Conservation (phyloP, 2,797 vertebrate species). For the Galago senegalensis region DNA sequence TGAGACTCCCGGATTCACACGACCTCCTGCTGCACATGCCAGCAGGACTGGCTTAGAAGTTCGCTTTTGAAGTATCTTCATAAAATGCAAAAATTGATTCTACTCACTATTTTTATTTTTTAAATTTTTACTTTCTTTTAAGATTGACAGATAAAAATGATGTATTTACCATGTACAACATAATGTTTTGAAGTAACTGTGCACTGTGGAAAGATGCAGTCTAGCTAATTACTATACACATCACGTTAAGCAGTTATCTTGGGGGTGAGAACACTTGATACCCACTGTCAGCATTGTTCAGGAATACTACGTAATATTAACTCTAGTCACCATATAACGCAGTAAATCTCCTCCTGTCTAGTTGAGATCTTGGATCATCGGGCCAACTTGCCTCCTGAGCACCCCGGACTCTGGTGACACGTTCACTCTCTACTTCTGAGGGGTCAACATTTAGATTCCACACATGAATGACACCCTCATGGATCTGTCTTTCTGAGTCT, state of each 20-base stretch:
- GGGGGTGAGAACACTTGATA: neutral
- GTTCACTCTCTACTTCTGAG: neutral
- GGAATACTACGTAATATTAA: neutral
- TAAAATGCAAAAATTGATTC: constrained; percentile 42
- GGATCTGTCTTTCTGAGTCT: neutral
- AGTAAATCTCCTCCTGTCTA: neutral
- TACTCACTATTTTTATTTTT: neutral
- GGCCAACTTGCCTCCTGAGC: too few relatives aligned
- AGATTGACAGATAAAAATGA: neutral
- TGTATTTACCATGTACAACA: neutral
- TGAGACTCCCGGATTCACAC: too few relatives aligned
- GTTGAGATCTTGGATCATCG: neutral
- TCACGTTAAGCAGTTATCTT: neutral
- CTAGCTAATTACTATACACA: neutral
- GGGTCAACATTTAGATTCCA: neutral
- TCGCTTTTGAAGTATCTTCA: constrained; percentile 7
- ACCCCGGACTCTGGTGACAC: neutral
- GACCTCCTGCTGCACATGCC: neutral
- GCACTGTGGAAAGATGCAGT: neutral
- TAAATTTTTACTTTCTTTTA: neutral
- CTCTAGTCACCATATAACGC: neutral
- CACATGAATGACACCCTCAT: neutral
- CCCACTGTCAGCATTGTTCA: neutral
- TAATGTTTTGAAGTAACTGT: neutral
- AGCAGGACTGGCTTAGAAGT: neutral